Percentiles rank a stretch among this genome's conserved stretches.
Conservation (phyloP, 2,888 invertebrate species). For the Hirtodrosophila histrioides region DNA sequence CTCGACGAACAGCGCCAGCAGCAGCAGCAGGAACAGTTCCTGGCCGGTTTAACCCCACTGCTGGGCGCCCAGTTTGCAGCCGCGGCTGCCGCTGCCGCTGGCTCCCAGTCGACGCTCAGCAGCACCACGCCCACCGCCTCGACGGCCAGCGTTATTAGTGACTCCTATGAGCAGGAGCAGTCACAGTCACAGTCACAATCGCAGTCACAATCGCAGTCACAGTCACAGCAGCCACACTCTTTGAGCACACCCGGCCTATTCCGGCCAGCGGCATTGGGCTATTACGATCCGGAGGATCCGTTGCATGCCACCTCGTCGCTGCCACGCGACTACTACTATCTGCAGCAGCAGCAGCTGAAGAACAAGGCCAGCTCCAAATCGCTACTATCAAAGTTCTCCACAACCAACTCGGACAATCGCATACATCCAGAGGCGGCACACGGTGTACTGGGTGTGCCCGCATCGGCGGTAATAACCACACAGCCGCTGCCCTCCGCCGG, state of each 20-base stretch:
- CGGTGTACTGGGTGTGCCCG: constrained; percentile 65
- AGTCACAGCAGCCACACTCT: constrained; percentile 62
- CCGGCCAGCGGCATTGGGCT: constrained; percentile 63
- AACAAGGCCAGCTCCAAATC: constrained; percentile 81
- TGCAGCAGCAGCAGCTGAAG: constrained; percentile 83
- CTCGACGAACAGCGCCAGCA: constrained; percentile 83
- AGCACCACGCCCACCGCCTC: constrained; percentile 79
- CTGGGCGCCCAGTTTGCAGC: constrained; percentile 79
- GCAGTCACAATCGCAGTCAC: constrained; percentile 51
- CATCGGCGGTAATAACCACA: constrained; percentile 72
- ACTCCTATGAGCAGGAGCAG: constrained; percentile 71
- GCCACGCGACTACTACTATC: constrained; percentile 83
- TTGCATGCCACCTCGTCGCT: constrained; percentile 78
- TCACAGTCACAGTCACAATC: constrained; percentile 60
- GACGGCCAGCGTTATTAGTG: constrained; percentile 80
- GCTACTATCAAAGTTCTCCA: constrained; percentile 81
- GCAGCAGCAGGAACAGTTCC: constrained; percentile 83
- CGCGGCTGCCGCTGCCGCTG: constrained; percentile 65
- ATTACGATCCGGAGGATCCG: constrained; percentile 74
- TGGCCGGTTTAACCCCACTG: constrained; percentile 80
- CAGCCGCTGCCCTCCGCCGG: constrained; percentile 68
- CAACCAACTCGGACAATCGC: constrained; percentile 81
- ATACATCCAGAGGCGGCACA: constrained; percentile 79
- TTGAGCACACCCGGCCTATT: constrained; percentile 70
- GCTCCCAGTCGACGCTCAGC: constrained; percentile 68